A percentile compares a stretch with the other conserved stretches of the same genome.
Conservation (phyloP, 2,113 vertebrate genomes). For the Nestor notabilis region DNA sequence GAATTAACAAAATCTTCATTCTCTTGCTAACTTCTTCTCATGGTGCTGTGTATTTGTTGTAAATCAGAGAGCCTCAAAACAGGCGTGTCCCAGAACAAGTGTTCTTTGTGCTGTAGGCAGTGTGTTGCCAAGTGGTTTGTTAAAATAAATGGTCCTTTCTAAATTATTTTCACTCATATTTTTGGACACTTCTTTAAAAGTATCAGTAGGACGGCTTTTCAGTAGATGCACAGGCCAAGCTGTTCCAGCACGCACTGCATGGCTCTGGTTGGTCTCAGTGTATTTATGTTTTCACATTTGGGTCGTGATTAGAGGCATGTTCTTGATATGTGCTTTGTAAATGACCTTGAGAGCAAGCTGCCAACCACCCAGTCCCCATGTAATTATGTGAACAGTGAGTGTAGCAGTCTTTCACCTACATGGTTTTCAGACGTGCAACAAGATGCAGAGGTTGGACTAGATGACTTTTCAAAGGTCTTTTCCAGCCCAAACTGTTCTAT, state of each 20-base stretch:
- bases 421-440: not conserved
- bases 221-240: not conserved
- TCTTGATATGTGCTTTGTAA: not conserved
- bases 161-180: not conserved
- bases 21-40: slow-evolving; percentile 1
- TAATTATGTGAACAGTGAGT: not conserved
- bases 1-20: slow-evolving; percentile 58
- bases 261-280: not conserved
- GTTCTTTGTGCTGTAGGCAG: slow-evolving; percentile 19
- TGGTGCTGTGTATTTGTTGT: slow-evolving; percentile 1
- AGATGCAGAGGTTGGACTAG: not conserved
- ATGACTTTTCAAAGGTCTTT: slow-evolving; percentile 14
- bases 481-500: not conserved
- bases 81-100: slow-evolving; percentile 1
- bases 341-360: not conserved
- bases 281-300: not conserved
- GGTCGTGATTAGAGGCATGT: not conserved
- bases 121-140: not conserved
- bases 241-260: rapidly evolving
- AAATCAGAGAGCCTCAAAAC: not conserved
- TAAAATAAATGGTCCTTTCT: not conserved
- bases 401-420: not conserved
- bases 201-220: not conserved
- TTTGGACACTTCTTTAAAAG: not conserved
- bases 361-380: rapidly evolving